Percentiles rank a stretch among this genome's conserved stretches.
Conservation (phyloP, 2,797 vertebrate genomes). For the Sylvilagus floridanus region DNA sequence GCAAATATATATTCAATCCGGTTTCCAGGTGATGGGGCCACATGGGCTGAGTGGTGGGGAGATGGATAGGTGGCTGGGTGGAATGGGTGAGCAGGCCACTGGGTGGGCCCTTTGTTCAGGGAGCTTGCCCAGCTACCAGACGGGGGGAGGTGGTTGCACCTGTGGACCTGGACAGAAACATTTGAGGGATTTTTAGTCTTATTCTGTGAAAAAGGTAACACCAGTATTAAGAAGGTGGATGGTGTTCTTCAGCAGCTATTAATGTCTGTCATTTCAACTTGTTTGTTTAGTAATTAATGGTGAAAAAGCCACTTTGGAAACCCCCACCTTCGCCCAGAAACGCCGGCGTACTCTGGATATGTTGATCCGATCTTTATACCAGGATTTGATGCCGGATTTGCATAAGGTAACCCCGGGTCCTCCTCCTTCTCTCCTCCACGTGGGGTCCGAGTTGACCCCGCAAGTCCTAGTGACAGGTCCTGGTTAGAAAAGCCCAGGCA, state of each 20-base stretch:
- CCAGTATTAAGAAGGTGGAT: not conserved
- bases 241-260: not conserved
- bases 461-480: not conserved
- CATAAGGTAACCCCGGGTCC: conserved; percentile 92
- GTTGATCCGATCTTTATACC: conserved; percentile 98
- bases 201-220: not conserved
- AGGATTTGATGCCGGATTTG: conserved; percentile 97
- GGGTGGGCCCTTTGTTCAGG: not conserved
- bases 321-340: conserved; percentile 98
- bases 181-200: not conserved
- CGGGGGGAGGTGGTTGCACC: not conserved
- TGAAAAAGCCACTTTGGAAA: conserved; percentile 99
- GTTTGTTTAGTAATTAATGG: conserved; percentile 96
- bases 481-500: not conserved
- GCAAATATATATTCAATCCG: not conserved
- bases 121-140: not conserved
- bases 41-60: not conserved
- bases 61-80: too few species aligned
- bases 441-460: not conserved
- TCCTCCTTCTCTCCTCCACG: not conserved
- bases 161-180: not conserved
- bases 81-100: not conserved
- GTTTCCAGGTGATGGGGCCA: not conserved
- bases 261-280: conserved; percentile 34
- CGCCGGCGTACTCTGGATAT: conserved; percentile 98